Percentiles rank a stretch among this genome's conserved stretches.
Evolutionary conservation across 2,113 vertebrate species (phyloP).

Genomic region (Pheucticus melanocephalus): DNA sequence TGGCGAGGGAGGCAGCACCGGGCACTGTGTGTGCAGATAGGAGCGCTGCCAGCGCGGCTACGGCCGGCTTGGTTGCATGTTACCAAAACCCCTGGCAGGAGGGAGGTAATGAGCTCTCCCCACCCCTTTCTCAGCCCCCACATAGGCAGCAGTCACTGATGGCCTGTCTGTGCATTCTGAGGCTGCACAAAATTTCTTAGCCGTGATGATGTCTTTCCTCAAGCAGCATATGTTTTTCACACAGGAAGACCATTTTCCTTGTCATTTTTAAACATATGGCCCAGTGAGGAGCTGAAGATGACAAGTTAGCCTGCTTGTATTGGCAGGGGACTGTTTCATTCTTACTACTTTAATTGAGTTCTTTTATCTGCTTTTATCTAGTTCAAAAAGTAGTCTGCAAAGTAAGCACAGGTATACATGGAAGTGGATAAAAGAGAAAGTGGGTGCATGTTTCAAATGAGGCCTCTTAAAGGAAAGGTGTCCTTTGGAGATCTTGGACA

Average conservation of each 20-base stretch:
- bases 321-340: slow-evolving; percentile 21
- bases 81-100: slow-evolving; percentile 11
- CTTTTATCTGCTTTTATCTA: slow-evolving; percentile 42
- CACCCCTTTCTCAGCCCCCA: neutral
- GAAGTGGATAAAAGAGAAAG: neutral
- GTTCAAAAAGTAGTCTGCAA: slow-evolving; percentile 24
- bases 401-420: neutral
- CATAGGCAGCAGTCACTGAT: neutral
- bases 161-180: fast-evolving
- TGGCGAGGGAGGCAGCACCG: neutral
- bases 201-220: neutral
- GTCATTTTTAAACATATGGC: slow-evolving; percentile 2
- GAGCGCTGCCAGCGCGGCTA: slow-evolving; percentile 45
- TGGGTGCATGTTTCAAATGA: neutral
- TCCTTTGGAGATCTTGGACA: neutral
- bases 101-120: neutral
- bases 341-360: slow-evolving; percentile 42
- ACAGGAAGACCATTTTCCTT: neutral
- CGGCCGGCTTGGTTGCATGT: neutral
- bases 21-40: slow-evolving; percentile 23
- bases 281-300: neutral
- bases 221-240: neutral
- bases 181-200: neutral
- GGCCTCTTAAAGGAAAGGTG: neutral
- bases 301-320: neutral